phyloP scores from a whole-genome alignment of 2,113 vertebrate genomes.

The Chinchilla lanigera region DNA sequence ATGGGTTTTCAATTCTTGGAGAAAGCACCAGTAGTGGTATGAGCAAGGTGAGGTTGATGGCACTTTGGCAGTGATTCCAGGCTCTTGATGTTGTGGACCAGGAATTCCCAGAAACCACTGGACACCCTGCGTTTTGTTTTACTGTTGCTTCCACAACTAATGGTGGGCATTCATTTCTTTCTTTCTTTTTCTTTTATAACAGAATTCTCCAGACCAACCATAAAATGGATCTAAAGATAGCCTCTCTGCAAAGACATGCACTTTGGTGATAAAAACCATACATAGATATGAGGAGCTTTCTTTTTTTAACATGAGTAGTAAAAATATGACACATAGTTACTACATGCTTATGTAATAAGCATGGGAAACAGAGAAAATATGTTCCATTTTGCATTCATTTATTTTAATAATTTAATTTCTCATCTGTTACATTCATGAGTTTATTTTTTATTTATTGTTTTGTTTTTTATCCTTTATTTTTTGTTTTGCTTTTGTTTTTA shows the following conservation, averaged over 20 bases:
- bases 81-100: background rate
- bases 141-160: background rate
- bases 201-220: background rate
- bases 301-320: background rate
- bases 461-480: too few relatives aligned
- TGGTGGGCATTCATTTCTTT: too few relatives aligned
- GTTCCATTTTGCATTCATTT: background rate
- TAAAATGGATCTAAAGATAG: background rate
- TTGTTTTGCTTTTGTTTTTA: background rate
- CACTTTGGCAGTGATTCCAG: background rate
- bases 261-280: background rate
- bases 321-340: too few relatives aligned
- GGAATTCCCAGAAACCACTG: background rate
- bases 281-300: background rate
- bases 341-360: background rate
- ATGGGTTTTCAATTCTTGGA: background rate
- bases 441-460: too few relatives aligned
- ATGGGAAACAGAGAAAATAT: background rate
- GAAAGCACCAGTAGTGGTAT: background rate
- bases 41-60: too few relatives aligned
- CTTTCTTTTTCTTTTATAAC: background rate
- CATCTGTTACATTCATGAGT: too few relatives aligned
- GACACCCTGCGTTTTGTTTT: background rate
- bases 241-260: background rate
- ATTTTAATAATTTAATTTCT: background rate